Base-by-base conservation (phyloP, 2,888 invertebrate genomes). In the Panorpa germanica region DNA sequence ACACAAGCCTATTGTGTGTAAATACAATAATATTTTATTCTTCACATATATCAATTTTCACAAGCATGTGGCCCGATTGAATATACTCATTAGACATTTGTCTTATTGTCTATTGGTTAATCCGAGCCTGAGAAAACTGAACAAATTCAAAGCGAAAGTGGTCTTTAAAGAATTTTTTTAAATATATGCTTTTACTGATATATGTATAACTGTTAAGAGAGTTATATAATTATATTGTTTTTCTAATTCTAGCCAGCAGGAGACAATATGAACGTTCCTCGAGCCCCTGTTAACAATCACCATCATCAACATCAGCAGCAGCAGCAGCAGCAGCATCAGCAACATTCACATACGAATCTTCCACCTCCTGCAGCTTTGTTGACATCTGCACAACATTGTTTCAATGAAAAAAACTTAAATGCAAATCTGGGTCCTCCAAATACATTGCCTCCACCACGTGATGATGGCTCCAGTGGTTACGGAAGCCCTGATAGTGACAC, bases 401-500 rank as follows among this genome's bases (percentile, higher is more conserved):
- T 49, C 52, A 53, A 52, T 51, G 53, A 48, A 52, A 54, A 52
- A n/a, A n/a, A n/a, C n/a, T n/a, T n/a, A n/a, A n/a, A 56, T 53
- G 1, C 56, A 56, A 46, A 59, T 53, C 25, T 59, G 55, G 38
- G 60, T 58, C 1, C 7, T 25, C 24, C 19, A 14, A 30, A 17
- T 24, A 11, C 13, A 13, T 9, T 25, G 25, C 12, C 23, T 25
- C 29, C 29, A 31, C 45, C 40, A 34, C 43, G 53, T 17, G 77
- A 77, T 43, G 78, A 77, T 50, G 72, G 73, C 14, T 75, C 75
- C 45, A 76, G 75, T 49, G 78, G 78, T 3, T 78, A 78, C 56
- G 77, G 77, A 43, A 76, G 76, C 53, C 77, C 78, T 16, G 73
- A 74, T 50, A 70, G 72, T 9, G 70, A 70, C 41, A 70, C 69